Conservation (phyloP, 1,140 invertebrate species). For the Papilio xuthus region DNA sequence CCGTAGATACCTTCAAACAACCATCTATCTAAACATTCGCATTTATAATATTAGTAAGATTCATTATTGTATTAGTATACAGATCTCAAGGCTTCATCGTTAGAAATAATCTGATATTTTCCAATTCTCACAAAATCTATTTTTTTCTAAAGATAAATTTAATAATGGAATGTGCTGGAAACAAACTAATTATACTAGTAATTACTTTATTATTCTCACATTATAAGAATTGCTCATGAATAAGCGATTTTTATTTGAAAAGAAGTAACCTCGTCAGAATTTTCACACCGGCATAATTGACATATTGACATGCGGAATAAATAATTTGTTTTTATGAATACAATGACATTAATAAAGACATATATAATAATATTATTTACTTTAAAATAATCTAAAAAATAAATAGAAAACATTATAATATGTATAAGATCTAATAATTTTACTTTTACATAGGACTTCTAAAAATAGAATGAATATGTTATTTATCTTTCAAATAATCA, state of each 20-base stretch:
- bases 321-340: slow-evolving; percentile 5
- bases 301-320: background rate
- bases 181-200: background rate
- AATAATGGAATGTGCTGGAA: background rate
- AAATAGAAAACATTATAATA: too few species aligned
- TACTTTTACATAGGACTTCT: background rate
- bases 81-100: too few species aligned
- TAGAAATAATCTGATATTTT: too few species aligned
- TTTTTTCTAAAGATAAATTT: background rate
- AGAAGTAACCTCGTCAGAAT: background rate
- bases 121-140: slow-evolving; percentile 10
- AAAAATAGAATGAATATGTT: background rate
- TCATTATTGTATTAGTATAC: too few species aligned
- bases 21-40: too few species aligned
- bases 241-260: background rate
- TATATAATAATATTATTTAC: background rate
- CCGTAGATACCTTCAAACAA: too few species aligned
- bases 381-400: too few species aligned
- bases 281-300: background rate
- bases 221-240: background rate
- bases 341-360: background rate
- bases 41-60: too few species aligned
- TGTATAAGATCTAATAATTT: background rate
- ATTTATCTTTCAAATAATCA: background rate
- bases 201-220: slow-evolving; percentile 2